Conservation (phyloP, 2,797 vertebrate species). For the Hipposideros larvatus region DNA sequence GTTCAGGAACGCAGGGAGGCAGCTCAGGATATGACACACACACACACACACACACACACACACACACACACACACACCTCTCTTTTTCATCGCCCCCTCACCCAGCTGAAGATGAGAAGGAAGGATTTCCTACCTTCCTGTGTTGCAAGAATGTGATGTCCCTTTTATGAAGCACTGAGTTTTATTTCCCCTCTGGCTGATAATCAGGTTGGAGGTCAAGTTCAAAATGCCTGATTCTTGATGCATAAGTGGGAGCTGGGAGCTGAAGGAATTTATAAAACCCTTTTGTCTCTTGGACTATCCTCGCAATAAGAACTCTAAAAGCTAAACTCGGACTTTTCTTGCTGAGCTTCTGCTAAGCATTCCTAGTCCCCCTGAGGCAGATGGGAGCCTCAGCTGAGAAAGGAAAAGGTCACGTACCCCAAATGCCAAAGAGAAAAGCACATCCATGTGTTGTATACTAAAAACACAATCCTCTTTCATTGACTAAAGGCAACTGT, state of each 20-base stretch:
- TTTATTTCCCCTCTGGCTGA: background rate
- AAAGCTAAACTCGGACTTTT: background rate
- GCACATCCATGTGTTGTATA: background rate
- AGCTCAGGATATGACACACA: background rate
- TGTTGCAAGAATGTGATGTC: accelerated
- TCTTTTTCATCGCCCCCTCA: background rate
- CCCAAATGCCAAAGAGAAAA: background rate
- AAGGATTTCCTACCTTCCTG: background rate
- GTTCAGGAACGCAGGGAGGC: background rate
- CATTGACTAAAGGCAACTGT: background rate
- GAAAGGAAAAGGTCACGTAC: background rate
- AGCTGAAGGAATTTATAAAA: background rate
- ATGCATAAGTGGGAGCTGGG: background rate
- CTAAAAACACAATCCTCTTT: accelerated
- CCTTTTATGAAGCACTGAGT: accelerated
- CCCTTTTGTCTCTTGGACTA: background rate
- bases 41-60: no score
- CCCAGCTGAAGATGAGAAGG: accelerated
- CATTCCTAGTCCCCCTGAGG: background rate
- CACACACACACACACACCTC: background rate
- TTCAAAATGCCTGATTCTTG: background rate
- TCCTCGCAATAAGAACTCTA: background rate
- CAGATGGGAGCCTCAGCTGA: background rate
- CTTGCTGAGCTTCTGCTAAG: background rate
- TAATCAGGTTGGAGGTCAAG: background rate